Conservation (phyloP, 2,113 vertebrate species). For the Siniperca chuatsi region DNA sequence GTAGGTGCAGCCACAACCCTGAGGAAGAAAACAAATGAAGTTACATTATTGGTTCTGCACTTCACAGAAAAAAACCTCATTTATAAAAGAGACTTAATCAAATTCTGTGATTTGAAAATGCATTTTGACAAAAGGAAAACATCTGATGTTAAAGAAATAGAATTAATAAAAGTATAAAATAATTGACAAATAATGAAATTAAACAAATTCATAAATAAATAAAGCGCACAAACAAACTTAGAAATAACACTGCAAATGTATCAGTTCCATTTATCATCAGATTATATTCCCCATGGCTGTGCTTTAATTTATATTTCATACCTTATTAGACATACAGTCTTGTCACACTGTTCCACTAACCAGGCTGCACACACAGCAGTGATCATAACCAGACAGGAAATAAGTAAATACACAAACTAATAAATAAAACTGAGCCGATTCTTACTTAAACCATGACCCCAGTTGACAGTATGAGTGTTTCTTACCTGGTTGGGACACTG, state of each 20-base stretch:
- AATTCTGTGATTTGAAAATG: neutral
- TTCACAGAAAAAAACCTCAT: neutral
- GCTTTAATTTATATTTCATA: neutral
- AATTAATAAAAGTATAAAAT: neutral
- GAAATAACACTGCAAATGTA: too few relatives aligned
- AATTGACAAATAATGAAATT: neutral
- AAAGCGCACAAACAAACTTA: neutral
- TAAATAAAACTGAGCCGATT: neutral
- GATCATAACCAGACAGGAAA: neutral
- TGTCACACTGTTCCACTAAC: neutral
- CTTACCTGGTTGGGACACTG: conserved; percentile 96
- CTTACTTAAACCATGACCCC: too few relatives aligned
- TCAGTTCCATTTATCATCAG: too few relatives aligned
- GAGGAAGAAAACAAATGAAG: conserved; percentile 27
- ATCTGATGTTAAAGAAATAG: neutral
- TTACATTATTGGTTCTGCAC: neutral
- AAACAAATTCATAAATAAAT: neutral
- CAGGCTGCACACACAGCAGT: too few relatives aligned
- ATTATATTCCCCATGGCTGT: too few relatives aligned
- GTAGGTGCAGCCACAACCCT: conserved; percentile 94
- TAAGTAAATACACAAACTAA: neutral
- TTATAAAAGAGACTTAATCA: neutral
- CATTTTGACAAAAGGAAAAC: neutral
- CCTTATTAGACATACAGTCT: neutral
- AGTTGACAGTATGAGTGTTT: neutral